Conservation (phyloP, 2,888 invertebrate genomes). For the Griposia aprilina region DNA sequence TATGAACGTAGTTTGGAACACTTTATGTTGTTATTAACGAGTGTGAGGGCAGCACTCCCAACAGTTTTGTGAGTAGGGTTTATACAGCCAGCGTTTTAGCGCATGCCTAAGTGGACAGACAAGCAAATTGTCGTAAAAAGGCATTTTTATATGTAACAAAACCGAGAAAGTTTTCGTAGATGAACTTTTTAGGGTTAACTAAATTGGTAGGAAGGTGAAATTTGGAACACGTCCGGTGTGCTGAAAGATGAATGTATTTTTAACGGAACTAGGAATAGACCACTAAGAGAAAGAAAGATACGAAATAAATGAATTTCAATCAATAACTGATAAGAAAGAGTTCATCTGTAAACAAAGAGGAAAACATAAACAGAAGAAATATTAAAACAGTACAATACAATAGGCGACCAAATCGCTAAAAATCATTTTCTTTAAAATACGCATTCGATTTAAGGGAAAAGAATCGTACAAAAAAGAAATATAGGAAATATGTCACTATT, state of each 20-base stretch:
- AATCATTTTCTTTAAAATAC: constrained; percentile 16
- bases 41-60: constrained; percentile 7
- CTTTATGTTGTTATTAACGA: constrained; percentile 48
- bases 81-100: constrained; percentile 37
- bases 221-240: neutral
- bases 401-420: neutral
- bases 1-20: constrained; percentile 51
- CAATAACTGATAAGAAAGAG: neutral
- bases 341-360: neutral
- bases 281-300: neutral
- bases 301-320: neutral
- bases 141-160: constrained; percentile 38
- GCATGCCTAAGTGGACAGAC: constrained; percentile 28
- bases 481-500: constrained; percentile 4
- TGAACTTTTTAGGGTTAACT: constrained; percentile 6
- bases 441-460: neutral
- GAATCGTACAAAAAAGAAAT: neutral
- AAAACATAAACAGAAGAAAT: neutral
- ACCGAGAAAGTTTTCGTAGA: neutral
- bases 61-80: constrained; percentile 42
- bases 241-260: neutral
- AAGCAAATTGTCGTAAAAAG: constrained; percentile 45
- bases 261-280: neutral
- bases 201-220: neutral
- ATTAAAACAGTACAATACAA: constrained; percentile 2